Evolutionary conservation across 2,113 vertebrate genomes (phyloP).

Genomic region (Sebastes schlegelii): DNA sequence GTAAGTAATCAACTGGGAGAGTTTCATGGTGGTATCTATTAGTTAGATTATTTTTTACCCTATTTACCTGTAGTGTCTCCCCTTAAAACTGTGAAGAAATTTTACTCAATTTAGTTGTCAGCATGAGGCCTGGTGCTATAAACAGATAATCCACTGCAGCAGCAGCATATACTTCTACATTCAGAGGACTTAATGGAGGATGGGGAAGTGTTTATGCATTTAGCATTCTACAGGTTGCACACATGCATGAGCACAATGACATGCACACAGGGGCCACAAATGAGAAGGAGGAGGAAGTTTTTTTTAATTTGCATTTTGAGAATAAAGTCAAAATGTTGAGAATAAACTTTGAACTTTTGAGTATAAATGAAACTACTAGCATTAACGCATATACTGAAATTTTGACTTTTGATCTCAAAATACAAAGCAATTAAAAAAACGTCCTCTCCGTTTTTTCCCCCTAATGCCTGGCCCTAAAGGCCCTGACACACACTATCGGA

Average conservation of each 20-base stretch:
- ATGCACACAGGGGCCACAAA: background rate
- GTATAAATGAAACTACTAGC: background rate
- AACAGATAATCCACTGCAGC: slow-evolving; percentile 18
- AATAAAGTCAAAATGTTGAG: background rate
- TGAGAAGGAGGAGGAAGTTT: background rate
- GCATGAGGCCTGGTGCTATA: slow-evolving; percentile 25
- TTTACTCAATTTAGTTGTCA: background rate
- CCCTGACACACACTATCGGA: too few species aligned
- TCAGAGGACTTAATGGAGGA: background rate
- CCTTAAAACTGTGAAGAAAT: background rate
- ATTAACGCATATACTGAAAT: background rate
- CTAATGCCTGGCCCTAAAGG: too few species aligned
- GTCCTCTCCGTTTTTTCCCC: background rate
- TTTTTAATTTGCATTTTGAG: background rate
- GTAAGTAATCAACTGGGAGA: too few species aligned
- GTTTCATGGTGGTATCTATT: background rate
- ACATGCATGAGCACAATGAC: background rate
- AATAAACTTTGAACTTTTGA: background rate
- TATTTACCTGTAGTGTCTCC: background rate
- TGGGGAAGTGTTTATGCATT: background rate
- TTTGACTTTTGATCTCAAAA: background rate
- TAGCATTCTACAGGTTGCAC: background rate
- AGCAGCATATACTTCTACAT: background rate
- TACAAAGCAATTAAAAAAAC: background rate
- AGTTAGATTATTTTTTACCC: background rate